Evolutionary conservation across 2,113 vertebrate species (phyloP), one percentile per base, ranked within the genome.

Genomic region (Lontra canadensis): DNA sequence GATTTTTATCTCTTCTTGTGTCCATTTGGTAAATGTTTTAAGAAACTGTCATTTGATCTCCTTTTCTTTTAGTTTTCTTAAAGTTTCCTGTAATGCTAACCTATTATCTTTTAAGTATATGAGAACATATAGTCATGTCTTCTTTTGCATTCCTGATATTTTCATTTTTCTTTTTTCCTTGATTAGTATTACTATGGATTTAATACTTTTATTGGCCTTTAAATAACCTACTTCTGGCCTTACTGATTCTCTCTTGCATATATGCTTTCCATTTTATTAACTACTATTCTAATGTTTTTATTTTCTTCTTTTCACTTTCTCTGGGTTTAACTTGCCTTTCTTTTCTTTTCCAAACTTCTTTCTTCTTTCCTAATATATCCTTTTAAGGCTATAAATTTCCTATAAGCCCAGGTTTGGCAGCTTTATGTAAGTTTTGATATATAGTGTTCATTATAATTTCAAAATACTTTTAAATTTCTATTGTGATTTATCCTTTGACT

Each of bases 381-480:
- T 34, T 79, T 65, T 63, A 36, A 73, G n/a, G 49, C 29, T 29
- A 57, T 12, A 65, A 23, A 23, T 93, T 91, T 90, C 34, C 36
- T 47, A 39, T 44, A 55, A 21, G 8, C 34, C 55, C 13, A 63
- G n/a, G 25, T 44, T 87, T 94, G 65, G 39, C 42, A 76, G 47
- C 31, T 47, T 83, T 83, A 44, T 31, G 11, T 82, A 61, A 42
- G 69, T 61, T 88, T 95, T 88, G 17, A 83, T 61, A 82, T 71
- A 71, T 55, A 47, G 59, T 78, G 29, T 31, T 96, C 36, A 89
- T 63, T 25, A 84, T 65, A 63, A 91, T 83, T 91, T 96, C 74
- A 78, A 95, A 83, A 65, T 90, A 69, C 6, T 80, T 95, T 57
- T 63, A 57, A 55, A 74, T 85, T 92, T 90, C 84, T 42, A 55